Percentiles rank a stretch among this genome's conserved stretches.
Conservation (phyloP, 1,140 invertebrate genomes). For the Ptiloglossa arizonensis region DNA sequence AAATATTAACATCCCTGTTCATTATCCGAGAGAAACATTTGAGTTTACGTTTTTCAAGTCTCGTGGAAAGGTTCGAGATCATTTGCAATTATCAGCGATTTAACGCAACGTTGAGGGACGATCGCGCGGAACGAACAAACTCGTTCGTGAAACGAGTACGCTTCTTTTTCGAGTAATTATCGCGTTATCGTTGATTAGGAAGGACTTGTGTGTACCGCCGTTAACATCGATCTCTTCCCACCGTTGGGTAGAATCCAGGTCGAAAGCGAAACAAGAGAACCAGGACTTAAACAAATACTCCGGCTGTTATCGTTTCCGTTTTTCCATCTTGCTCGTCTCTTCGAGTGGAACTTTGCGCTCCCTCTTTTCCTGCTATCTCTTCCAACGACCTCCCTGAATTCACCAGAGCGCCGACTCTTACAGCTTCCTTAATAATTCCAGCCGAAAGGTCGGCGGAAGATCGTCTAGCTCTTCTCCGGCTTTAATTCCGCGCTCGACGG, state of each 20-base stretch:
- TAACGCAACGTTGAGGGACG: too few species aligned
- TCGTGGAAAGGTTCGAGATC: too few species aligned
- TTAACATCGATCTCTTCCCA: constrained; percentile 11
- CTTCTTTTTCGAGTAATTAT: constrained; percentile 7
- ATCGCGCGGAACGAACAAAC: too few species aligned
- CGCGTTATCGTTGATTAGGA: constrained; percentile 31
- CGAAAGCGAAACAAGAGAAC: constrained; percentile 14
- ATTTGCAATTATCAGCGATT: too few species aligned
- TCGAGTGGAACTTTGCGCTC: not conserved
- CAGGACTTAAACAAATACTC: constrained; percentile 20
- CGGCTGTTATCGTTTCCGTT: not conserved
- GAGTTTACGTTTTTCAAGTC: too few species aligned
- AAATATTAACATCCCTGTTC: too few species aligned
- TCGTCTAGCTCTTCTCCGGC: too few species aligned
- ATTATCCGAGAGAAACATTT: too few species aligned
- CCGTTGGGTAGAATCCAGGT: constrained; percentile 8
- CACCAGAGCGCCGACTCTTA: not conserved
- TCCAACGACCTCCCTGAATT: not conserved
- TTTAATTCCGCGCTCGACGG: not conserved
- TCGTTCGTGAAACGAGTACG: too few species aligned
- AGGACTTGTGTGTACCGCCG: not conserved
- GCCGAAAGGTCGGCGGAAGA: not conserved
- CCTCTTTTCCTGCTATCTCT: not conserved
- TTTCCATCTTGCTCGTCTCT: not conserved
- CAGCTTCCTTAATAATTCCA: constrained; percentile 10